phyloP scores from a whole-genome alignment of 2,113 vertebrate species.

The Nyctibius bracteatus region DNA sequence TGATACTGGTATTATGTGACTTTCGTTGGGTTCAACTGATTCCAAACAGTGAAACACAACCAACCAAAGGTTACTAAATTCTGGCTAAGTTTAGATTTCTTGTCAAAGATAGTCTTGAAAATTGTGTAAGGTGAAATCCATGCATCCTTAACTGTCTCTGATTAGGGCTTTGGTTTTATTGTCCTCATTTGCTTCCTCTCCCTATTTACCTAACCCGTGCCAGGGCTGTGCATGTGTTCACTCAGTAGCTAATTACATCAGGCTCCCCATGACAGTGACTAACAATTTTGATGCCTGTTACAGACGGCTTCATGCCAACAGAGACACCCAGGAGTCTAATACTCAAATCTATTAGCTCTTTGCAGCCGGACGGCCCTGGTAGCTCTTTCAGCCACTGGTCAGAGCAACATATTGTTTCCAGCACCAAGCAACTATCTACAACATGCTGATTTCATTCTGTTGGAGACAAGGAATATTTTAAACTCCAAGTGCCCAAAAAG shows the following conservation, averaged over 20 bases:
- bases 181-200: not conserved
- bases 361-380: not conserved
- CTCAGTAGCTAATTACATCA: not conserved
- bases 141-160: rapidly evolving
- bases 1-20: not conserved
- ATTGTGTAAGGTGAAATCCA: not conserved
- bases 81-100: not conserved
- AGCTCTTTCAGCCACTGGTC: not conserved
- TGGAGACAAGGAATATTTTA: not conserved
- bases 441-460: not conserved
- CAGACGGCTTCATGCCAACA: not conserved
- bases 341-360: not conserved
- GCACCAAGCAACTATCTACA: rapidly evolving
- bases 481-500: not conserved
- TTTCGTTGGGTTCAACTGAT: not conserved
- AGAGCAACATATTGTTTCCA: not conserved
- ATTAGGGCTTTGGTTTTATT: not conserved
- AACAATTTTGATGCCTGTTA: slow-evolving; percentile 1
- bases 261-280: not conserved
- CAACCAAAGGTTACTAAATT: not conserved
- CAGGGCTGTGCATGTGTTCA: not conserved
- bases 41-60: not conserved
- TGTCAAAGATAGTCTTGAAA: not conserved
- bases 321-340: not conserved
- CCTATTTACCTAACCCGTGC: not conserved